Evolutionary conservation across 2,888 invertebrate species (phyloP), one percentile per base, ranked within the genome.

Genomic region (Volucella inflata): DNA sequence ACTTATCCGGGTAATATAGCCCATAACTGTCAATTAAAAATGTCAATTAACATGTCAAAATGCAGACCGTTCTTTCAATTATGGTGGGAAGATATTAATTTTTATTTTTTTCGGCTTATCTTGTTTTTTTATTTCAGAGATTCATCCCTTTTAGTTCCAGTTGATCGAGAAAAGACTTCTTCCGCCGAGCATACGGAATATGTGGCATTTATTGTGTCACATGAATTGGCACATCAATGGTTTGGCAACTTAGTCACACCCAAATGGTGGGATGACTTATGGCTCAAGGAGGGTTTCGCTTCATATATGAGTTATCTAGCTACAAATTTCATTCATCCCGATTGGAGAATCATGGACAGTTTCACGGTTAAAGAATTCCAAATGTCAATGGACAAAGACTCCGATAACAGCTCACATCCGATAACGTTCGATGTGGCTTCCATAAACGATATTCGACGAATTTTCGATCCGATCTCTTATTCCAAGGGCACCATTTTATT

Each of bases 181-280:
- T 92, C 94, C 36, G 93, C 94, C 44, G 93, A 93, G 87, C 94
- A 94, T 87, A 94, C 94, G 88, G 95, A 96, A 88, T 93, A 93
- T 62, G 93, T 96, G 1, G 94, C 95, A 0, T 93, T 94, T 21
- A 94, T 95, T 2, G 93, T 96, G 4, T 93, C 95, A 0, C 97
- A 97, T 89, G 97, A 97, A 91, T 91, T 96, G 67, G 94, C 96
- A 0, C 97, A 97, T 90, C 95, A 95, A 93, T 96, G 96, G 96
- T 96, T 96, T 88, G 96, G 96, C 8, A 95, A 96, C 89, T 92
- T 95, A 16, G 95, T 96, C 16, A 96, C 96, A 0, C 94, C 95
- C 74, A 94, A 94, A 44, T 96, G 96, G 96, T 96, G 96, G 96
- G 93, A 94, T 78, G 94, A 94, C 88, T 93, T 95, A 1, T 96